A percentile compares a stretch with the other conserved stretches of the same genome.
Evolutionary conservation across 1,140 invertebrate genomes (phyloP).

Genomic region (Drosophila sp.): DNA sequence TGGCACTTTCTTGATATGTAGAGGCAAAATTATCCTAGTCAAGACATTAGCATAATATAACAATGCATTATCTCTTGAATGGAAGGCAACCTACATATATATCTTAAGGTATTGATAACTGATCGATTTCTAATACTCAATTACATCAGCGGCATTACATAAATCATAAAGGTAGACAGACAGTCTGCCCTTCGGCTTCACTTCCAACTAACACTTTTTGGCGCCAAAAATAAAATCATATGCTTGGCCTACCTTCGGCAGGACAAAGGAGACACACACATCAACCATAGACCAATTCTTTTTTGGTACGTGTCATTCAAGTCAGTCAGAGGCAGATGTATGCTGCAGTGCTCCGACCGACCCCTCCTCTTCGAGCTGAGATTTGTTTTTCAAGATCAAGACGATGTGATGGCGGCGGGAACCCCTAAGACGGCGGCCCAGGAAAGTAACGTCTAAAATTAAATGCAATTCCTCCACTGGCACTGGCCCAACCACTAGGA

Average conservation of each 20-base stretch:
- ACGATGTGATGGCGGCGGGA: not conserved
- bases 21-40: too few species aligned
- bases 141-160: not conserved
- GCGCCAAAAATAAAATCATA: not conserved
- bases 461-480: constrained; percentile 61
- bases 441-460: constrained; percentile 60
- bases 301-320: constrained; percentile 47
- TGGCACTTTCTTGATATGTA: too few species aligned
- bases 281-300: constrained; percentile 24
- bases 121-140: constrained; percentile 2
- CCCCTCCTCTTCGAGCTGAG: constrained; percentile 30
- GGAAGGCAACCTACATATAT: not conserved
- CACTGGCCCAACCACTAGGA: not conserved
- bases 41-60: not conserved
- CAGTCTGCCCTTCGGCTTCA: not conserved
- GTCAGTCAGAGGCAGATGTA: constrained; percentile 43
- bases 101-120: not conserved
- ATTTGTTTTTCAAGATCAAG: constrained; percentile 36
- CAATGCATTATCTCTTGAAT: not conserved
- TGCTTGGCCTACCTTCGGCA: not conserved
- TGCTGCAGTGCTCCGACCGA: constrained; percentile 17
- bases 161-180: not conserved
- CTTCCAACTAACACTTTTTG: constrained; percentile 5
- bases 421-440: constrained; percentile 41
- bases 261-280: not conserved